phyloP scores from a whole-genome alignment of 2,113 vertebrate genomes.

The chimpanzee (Pan troglodytes) region NHGRI_mPanTro3-v2.1_pri NC_072411.2:85488501-85489000 shows the following conservation, averaged over 20 bases:
- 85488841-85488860: background rate
- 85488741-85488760: background rate
- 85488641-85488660: background rate
- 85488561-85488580: background rate
- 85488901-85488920: background rate
- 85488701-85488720: background rate
- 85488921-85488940: background rate
- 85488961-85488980: background rate
- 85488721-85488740: background rate
- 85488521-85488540: constrained; percentile 31
- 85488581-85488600: background rate
- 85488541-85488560: constrained; percentile 36
- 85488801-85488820: background rate
- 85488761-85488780: background rate
- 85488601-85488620: constrained; percentile 5
- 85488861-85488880: background rate
- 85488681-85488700: background rate
- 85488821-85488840: background rate
- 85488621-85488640: background rate
- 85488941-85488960: background rate
- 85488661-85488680: background rate
- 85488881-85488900: background rate
- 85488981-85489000: background rate
- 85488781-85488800: background rate
- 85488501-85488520: background rate